Conservation (phyloP, 1,140 invertebrate species). For the Psix sp. region DNA sequence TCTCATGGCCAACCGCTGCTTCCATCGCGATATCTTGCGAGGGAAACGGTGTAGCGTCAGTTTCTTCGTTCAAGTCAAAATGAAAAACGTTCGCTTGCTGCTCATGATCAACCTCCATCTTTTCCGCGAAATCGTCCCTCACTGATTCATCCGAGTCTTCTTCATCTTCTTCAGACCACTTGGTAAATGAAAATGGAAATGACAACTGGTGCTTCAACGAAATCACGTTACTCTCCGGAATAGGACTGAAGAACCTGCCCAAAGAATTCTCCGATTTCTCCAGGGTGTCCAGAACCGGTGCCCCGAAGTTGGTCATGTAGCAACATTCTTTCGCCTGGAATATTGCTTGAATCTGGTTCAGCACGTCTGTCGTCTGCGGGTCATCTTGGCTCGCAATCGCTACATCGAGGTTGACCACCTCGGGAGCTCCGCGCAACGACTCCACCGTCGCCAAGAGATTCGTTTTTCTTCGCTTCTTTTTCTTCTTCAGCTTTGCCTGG, state of each 20-base stretch:
- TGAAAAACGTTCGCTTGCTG: slow-evolving; percentile 39
- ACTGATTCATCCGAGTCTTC: slow-evolving; percentile 31
- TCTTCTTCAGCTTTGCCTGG: slow-evolving; percentile 48
- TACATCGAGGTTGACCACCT: slow-evolving; percentile 60
- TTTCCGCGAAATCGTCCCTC: background rate
- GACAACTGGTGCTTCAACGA: background rate
- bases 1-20: background rate
- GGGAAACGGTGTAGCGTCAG: slow-evolving; percentile 42
- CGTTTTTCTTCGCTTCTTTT: slow-evolving; percentile 63
- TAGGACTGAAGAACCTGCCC: too few species aligned
- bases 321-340: slow-evolving; percentile 59
- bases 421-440: slow-evolving; percentile 69
- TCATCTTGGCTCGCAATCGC: slow-evolving; percentile 55
- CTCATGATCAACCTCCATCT: slow-evolving; percentile 26
- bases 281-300: slow-evolving; percentile 56
- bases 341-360: slow-evolving; percentile 62
- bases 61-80: slow-evolving; percentile 65
- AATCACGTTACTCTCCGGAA: background rate
- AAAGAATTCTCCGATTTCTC: too few species aligned
- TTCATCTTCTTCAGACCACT: slow-evolving; percentile 49
- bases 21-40: slow-evolving; percentile 9
- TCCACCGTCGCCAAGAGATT: slow-evolving; percentile 69
- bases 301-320: slow-evolving; percentile 57
- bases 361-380: slow-evolving; percentile 62
- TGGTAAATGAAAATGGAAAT: slow-evolving; percentile 60